Base-by-base conservation (phyloP, 2,113 vertebrate genomes). In the Ancistrus triradiatus region DNA sequence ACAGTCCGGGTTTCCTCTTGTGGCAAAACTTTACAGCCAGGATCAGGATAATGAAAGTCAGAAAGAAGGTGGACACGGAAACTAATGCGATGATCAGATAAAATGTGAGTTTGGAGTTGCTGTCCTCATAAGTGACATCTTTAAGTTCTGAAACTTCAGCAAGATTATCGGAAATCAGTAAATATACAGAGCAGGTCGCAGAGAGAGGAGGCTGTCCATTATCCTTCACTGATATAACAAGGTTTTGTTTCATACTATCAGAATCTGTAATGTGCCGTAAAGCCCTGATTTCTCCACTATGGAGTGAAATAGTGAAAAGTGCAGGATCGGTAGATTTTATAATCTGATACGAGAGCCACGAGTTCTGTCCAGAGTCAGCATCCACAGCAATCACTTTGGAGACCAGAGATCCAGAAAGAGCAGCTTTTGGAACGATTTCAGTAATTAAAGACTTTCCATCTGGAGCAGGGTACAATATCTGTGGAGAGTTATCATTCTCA, bases 311-410 rank as follows among this genome's bases (percentile, higher is more conserved):
- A n/a, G 4, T 42, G 38, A 42, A 42, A 14, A 42, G 38, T 11
- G 4, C 38, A n/a, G 38, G 38, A n/a, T 42, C 38, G 2, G 38
- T 42, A 14, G 38, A 42, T 42, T 42, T 42, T 4, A 42, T n/a
- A n/a, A 42, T 42, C 14, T 42, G 38, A n/a, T n/a, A n/a, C n/a
- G 38, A 14, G 1, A 42, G 14, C 38, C 38, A 42, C 14, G 48
- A 21, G 13, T 49, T 27, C 11, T 49, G 47, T 7, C 77, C 59
- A 13, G 74, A 69, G 38, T 78, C 71, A 33, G 58, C 42, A 49
- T 80, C 76, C 11, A 78, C 69, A 46, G 74, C 72, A 18, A 86
- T 78, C 13, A 83, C 80, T 27, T 85, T 85, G 14, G 82, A 81
- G 2, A 88, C 73, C 49, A 88, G 60, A 15, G 82, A 80, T 0